Evolutionary conservation across 2,113 vertebrate species (phyloP), one percentile per base, ranked within the genome.

Genomic region (Boleophthalmus pectinirostris): DNA sequence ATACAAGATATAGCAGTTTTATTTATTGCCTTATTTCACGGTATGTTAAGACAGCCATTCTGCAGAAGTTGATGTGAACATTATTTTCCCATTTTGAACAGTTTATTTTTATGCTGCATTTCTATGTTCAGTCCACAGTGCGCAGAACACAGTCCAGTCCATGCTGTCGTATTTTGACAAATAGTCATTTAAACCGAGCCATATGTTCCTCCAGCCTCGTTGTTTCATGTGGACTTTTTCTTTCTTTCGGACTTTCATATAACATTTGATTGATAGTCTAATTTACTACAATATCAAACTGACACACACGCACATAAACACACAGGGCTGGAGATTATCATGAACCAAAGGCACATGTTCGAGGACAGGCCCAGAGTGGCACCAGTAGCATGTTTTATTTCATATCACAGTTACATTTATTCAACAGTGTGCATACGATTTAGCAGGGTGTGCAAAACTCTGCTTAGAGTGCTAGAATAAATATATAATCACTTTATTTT

Each of bases 211-310:
- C 49, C 73, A 76, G 69, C 68, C 76, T 81, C 82, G 87, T 87
- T 87, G 86, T 87, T 88, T 87, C 88, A 81, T 81, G 87, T 82
- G 63, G 24, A 79, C 78, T 71, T 79, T 71, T 73, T 73, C 56
- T 84, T 57, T 79, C 63, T 72, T 66, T 46, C 82, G 73, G 78
- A 82, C 86, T 86, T 79, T 77, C 73, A 79, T 83, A 85, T 87
- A 82, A 77, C 73, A 71, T 86, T 85, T 88, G 92, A 94, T 93
- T 91, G 92, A 94, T 94, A 92, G 91, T 85, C 88, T 92, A 91
- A 93, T 93, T 94, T 93, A 88, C 85, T 79, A 66, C 80, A 90
- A 89, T 87, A 92, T 92, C 89, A 89, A 82, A 81, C 72, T 70
- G 54, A 83, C 70, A 69, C 71, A 77, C 66, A 66, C 43, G 58